phyloP scores from a whole-genome alignment of 2,797 vertebrate species.

The Ficedula albicollis region DNA sequence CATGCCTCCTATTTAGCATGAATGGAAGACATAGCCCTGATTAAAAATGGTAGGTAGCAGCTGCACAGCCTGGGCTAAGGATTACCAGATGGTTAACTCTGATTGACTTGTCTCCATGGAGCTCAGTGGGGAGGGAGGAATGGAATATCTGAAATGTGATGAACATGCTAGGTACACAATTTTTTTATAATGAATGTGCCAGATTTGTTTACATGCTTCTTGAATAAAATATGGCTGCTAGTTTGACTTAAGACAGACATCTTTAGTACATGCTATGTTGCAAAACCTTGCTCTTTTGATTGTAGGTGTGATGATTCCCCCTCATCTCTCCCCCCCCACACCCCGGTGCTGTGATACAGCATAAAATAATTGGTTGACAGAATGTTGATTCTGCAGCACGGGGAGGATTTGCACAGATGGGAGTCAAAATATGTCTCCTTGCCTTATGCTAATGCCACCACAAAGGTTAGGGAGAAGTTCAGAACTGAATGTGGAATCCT shows the following conservation, averaged over 20 bases:
- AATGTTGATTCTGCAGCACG: conserved; percentile 63
- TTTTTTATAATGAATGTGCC: conserved; percentile 67
- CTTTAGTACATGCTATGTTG: conserved; percentile 71
- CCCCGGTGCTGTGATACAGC: conserved; percentile 58
- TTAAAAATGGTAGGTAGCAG: conserved; percentile 76
- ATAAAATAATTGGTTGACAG: conserved; percentile 70
- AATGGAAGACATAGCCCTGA: conserved; percentile 73
- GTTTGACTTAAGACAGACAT: conserved; percentile 72
- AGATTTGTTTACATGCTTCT: conserved; percentile 75
- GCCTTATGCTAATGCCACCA: conserved; percentile 66
- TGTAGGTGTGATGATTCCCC: conserved; percentile 67
- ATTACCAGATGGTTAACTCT: conserved; percentile 78
- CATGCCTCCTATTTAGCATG: conserved; percentile 72
- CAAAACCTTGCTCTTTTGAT: conserved; percentile 73
- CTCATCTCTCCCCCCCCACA: conserved; percentile 1
- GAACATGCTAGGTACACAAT: conserved; percentile 69
- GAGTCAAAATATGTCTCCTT: conserved; percentile 68
- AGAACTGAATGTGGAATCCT: conserved; percentile 49
- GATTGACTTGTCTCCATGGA: conserved; percentile 77
- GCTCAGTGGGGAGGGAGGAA: conserved; percentile 61
- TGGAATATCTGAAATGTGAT: conserved; percentile 69
- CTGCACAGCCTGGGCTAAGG: conserved; percentile 77
- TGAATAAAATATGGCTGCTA: conserved; percentile 72
- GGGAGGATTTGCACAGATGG: conserved; percentile 69
- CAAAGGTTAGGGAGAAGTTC: conserved; percentile 65